Evolutionary conservation across 2,888 invertebrate genomes (phyloP), one percentile per base, ranked within the genome.

Genomic region (Synergus umbraculus): DNA sequence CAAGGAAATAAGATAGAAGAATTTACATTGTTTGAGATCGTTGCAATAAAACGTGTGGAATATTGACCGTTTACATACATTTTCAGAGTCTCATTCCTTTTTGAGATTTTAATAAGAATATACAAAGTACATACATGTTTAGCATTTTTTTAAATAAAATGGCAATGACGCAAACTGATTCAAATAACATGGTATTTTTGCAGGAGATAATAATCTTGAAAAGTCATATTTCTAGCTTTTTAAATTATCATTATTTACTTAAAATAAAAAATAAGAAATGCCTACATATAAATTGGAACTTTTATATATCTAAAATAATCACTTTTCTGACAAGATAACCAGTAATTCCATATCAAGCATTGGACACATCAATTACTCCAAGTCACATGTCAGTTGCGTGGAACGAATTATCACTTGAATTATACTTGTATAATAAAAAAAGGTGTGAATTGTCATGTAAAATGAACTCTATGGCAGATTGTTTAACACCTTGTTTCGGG

Each of bases 241-340:
- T 29, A 29, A 29, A 3, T 29, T 29, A 29, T 29, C 29, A 29
- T 29, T 29, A 29, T 29, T 29, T 29, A 29, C 29, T 29, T 29
- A 29, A 63, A 22, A 13, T 63, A 12, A 63, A 54, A 54, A 54
- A 54, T 54, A 54, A 54, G 8, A 54, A 13, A 9, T 7, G 0
- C 0, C 7, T 43, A 43, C 43, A 43, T 4, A 9, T n/a, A 54
- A n/a, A 54, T 54, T 54, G 2, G 9, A 13, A n/a, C n/a, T 54
- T 54, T 54, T 54, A n/a, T n/a, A n/a, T 54, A n/a, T n/a, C 29
- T n/a, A 54, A 54, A n/a, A n/a, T 54, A n/a, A 54, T 54, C n/a
- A n/a, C 15, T 54, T n/a, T 54, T n/a, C 2, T 54, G 54, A 8
- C 44, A 9, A 44, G 9, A 44, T 44, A 44, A 10, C 44, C 44